Evolutionary conservation across 1,140 invertebrate genomes (phyloP).

Genomic region (Eciton burchellii): DNA sequence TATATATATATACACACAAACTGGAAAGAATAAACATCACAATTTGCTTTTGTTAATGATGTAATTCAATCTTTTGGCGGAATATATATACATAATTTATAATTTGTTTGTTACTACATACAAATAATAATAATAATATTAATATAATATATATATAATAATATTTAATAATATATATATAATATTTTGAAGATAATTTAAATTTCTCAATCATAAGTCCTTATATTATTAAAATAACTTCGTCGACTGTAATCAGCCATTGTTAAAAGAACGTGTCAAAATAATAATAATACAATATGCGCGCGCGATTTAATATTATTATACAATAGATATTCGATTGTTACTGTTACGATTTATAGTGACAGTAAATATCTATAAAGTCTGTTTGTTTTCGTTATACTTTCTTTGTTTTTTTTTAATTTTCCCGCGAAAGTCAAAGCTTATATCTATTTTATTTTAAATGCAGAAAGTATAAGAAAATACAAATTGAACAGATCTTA

Average conservation of each 20-base stretch:
- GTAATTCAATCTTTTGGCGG: slow-evolving; percentile 76
- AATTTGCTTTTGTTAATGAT: slow-evolving; percentile 66
- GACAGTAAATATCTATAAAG: slow-evolving; percentile 14
- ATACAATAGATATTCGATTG: slow-evolving; percentile 45
- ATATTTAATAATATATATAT: slow-evolving; percentile 74
- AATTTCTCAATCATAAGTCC: slow-evolving; percentile 38
- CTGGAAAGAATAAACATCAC: slow-evolving; percentile 29
- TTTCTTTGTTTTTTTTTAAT: slow-evolving; percentile 16
- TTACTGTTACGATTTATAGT: slow-evolving; percentile 10
- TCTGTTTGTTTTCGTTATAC: not conserved
- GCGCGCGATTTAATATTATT: slow-evolving; percentile 10
- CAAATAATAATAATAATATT: slow-evolving; percentile 75
- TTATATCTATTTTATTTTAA: not conserved
- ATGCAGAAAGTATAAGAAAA: slow-evolving; percentile 11
- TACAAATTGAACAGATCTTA: not conserved
- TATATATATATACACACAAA: too few species aligned
- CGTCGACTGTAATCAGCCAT: slow-evolving; percentile 27
- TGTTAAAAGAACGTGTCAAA: slow-evolving; percentile 29
- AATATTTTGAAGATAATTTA: slow-evolving; percentile 73
- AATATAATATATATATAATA: slow-evolving; percentile 72
- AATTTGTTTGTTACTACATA: slow-evolving; percentile 78
- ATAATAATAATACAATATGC: slow-evolving; percentile 16
- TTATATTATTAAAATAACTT: slow-evolving; percentile 40
- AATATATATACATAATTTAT: slow-evolving; percentile 82
- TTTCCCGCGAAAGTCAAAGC: not conserved